A percentile compares a stretch with the other conserved stretches of the same genome.
Evolutionary conservation across 2,113 vertebrate species (phyloP).

Genomic region (Rostratula benghalensis): DNA sequence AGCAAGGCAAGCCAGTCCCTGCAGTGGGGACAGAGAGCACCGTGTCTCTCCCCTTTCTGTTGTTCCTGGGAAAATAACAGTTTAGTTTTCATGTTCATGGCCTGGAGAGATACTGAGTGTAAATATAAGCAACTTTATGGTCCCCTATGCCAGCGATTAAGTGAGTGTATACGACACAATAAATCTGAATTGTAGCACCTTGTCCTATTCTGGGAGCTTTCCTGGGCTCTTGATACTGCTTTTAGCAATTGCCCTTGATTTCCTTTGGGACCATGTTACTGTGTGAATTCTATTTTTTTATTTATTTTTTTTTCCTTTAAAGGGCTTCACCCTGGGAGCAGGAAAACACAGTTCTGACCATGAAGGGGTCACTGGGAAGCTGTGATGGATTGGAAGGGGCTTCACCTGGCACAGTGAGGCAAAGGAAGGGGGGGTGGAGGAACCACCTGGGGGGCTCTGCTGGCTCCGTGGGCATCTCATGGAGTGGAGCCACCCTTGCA

Average conservation of each 20-base stretch:
- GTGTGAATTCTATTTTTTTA: not conserved
- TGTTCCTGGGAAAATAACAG: not conserved
- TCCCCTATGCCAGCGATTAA: not conserved
- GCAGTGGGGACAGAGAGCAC: not conserved
- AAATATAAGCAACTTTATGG: not conserved
- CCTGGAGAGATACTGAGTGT: not conserved
- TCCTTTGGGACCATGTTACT: not conserved
- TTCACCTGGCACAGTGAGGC: rapidly evolving
- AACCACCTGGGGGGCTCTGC: not conserved
- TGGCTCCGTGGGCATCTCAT: not conserved
- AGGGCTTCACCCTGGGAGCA: not conserved
- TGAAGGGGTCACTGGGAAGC: not conserved
- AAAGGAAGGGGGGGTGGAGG: not conserved
- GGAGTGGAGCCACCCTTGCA: rapidly evolving
- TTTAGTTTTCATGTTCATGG: not conserved
- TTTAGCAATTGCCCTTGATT: not conserved
- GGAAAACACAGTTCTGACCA: not conserved
- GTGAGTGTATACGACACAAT: not conserved
- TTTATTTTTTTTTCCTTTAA: not conserved
- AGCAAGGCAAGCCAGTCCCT: not conserved
- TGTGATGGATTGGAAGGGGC: too few relatives aligned
- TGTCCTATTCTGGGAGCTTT: not conserved
- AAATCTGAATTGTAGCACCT: not conserved
- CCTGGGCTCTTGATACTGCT: not conserved
- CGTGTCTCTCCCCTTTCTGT: not conserved